A percentile compares a stretch with the other conserved stretches of the same genome.
These are phyloP conservation scores for Cyprinodon tularosa DNA, from an alignment of 2,113 vertebrate species.

Conservation along the genomic window DNA sequence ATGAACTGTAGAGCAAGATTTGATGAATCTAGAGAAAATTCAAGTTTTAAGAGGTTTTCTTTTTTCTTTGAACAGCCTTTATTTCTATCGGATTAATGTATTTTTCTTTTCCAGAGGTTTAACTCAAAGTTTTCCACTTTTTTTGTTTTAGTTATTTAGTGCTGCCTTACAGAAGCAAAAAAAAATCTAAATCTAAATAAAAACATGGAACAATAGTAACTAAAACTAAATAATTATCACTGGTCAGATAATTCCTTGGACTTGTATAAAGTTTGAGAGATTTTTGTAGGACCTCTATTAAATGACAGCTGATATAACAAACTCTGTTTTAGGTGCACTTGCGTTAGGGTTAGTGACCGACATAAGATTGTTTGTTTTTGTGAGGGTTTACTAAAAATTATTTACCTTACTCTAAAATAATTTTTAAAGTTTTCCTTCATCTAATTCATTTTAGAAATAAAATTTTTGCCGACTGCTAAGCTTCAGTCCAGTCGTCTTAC, in stretches of 20 bases:
- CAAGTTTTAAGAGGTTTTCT: background rate
- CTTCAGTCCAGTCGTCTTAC: too few relatives aligned
- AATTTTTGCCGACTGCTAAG: too few relatives aligned
- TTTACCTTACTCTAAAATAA: too few relatives aligned
- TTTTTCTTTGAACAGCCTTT: conserved; percentile 38
- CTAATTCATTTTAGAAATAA: too few relatives aligned
- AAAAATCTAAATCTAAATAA: too few relatives aligned
- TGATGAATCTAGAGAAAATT: conserved; percentile 1
- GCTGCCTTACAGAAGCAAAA: too few relatives aligned
- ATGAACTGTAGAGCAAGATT: conserved; percentile 32
- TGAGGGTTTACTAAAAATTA: background rate
- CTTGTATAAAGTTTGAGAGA: background rate
- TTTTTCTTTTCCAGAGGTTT: conserved; percentile 25
- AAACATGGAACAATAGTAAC: conserved; percentile 8
- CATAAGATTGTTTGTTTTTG: conserved; percentile 2
- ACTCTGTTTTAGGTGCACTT: too few relatives aligned
- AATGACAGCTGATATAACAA: conserved; percentile 10
- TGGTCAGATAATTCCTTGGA: conserved; percentile 11
- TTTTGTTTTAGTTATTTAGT: background rate
- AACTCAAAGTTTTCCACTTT: too few relatives aligned
- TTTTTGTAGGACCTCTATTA: conserved; percentile 3
- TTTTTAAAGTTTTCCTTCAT: too few relatives aligned
- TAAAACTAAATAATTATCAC: conserved; percentile 15
- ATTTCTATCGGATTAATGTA: conserved; percentile 19
- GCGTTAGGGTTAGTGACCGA: background rate